Evolutionary conservation across 2,888 invertebrate species (phyloP).

Genomic region (Drosophila vallismaia): DNA sequence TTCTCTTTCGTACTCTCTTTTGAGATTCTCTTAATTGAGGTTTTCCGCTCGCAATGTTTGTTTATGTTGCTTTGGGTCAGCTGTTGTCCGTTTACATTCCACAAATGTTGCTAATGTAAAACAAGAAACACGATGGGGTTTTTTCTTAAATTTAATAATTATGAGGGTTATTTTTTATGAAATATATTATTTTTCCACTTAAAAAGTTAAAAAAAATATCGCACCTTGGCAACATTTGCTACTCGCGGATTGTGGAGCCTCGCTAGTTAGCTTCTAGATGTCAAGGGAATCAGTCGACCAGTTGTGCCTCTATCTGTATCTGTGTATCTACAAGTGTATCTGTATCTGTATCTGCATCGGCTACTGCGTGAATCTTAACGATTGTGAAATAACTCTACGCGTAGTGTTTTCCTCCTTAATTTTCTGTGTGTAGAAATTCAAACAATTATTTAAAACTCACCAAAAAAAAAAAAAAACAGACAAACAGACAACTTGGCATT

Average conservation of each 20-base stretch:
- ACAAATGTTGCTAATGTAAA: conserved; percentile 48
- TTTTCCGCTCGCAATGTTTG: conserved; percentile 12
- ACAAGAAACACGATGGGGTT: conserved; percentile 14
- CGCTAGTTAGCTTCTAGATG: conserved; percentile 1
- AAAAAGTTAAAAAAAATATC: background rate
- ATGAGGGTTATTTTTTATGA: background rate
- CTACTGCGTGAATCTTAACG: conserved; percentile 8
- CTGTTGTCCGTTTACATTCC: conserved; percentile 50
- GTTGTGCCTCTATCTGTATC: background rate
- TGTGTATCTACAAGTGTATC: conserved; percentile 5
- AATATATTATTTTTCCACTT: background rate
- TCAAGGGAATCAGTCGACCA: conserved; percentile 12
- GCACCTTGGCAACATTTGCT: background rate
- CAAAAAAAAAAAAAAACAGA: background rate
- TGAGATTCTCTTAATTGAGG: conserved; percentile 13
- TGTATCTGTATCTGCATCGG: conserved; percentile 6
- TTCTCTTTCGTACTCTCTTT: conserved; percentile 5
- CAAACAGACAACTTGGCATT: conserved; percentile 47
- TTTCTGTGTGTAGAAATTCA: conserved; percentile 15
- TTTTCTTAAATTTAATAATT: background rate
- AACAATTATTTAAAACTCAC: conserved; percentile 25
- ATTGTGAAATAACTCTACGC: conserved; percentile 30
- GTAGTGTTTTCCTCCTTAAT: conserved; percentile 6
- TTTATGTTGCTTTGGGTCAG: conserved; percentile 41
- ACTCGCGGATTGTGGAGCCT: background rate